Evolutionary conservation across 2,888 invertebrate genomes (phyloP).

Genomic region (Drosophila trichaetosa): DNA sequence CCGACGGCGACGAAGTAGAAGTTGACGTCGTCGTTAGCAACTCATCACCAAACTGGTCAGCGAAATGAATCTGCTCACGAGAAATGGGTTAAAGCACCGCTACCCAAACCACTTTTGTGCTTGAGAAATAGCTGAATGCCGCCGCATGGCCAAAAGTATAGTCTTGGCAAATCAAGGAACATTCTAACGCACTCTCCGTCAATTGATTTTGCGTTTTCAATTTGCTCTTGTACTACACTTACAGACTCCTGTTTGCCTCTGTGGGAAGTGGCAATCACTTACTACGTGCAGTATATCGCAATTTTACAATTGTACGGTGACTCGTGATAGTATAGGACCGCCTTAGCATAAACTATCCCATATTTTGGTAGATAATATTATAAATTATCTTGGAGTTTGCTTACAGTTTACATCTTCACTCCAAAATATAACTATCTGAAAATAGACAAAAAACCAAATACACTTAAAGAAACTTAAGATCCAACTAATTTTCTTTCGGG

Average conservation of each 20-base stretch:
- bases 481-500: background rate
- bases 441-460: too few species aligned
- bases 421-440: background rate
- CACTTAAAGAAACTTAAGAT: background rate
- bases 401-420: background rate
- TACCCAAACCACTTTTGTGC: conserved; percentile 22
- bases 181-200: conserved; percentile 1
- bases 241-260: background rate
- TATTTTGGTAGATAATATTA: background rate
- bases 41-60: conserved; percentile 51
- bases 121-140: background rate
- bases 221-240: background rate
- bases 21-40: conserved; percentile 29
- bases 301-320: too few species aligned
- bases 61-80: conserved; percentile 1
- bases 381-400: background rate
- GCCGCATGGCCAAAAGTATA: background rate
- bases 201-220: conserved; percentile 5
- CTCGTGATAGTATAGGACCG: background rate
- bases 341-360: background rate
- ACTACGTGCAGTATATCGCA: background rate
- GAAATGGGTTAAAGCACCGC: conserved; percentile 54
- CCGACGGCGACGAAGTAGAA: conserved; percentile 7
- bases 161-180: conserved; percentile 11
- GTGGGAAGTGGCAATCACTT: background rate